phyloP scores from a whole-genome alignment of 1,140 invertebrate genomes.

The Temnothorax curvispinosus region DNA sequence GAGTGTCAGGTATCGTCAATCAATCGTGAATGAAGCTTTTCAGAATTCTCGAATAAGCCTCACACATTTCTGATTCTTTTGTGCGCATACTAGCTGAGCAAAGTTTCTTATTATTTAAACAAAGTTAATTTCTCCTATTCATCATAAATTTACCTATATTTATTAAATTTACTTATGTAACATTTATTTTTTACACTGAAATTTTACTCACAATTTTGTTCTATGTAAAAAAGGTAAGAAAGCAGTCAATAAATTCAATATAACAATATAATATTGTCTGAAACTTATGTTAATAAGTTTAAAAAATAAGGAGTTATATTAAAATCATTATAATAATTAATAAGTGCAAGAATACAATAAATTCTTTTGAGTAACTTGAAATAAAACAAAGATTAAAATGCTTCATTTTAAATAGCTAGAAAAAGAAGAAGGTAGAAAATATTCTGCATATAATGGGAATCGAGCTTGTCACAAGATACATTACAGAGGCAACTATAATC shows the following conservation, averaged over 20 bases:
- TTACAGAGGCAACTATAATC: slow-evolving; percentile 9
- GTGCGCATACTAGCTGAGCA: neutral
- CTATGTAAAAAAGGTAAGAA: neutral
- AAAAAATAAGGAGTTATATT: neutral
- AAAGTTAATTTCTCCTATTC: neutral
- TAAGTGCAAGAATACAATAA: neutral
- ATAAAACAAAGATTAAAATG: neutral
- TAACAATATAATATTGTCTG: too few relatives aligned
- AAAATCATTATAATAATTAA: neutral
- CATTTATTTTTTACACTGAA: neutral
- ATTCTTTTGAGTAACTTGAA: neutral
- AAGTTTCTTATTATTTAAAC: too few relatives aligned
- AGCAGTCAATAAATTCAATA: neutral
- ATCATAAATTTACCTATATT: neutral
- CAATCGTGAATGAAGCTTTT: neutral
- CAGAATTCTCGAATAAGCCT: neutral
- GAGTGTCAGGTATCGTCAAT: slow-evolving; percentile 19
- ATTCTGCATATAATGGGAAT: neutral
- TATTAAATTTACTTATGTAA: neutral
- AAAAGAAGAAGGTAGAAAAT: neutral
- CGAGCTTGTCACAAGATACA: neutral
- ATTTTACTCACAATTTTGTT: neutral
- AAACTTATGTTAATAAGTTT: too few relatives aligned
- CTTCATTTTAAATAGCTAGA: too few relatives aligned
- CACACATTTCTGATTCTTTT: neutral